Percentiles rank a stretch among this genome's conserved stretches.
Evolutionary conservation across 37 sponge, comb jelly and placozoan species (phyloP).

Genomic region (Beroe ovata): DNA sequence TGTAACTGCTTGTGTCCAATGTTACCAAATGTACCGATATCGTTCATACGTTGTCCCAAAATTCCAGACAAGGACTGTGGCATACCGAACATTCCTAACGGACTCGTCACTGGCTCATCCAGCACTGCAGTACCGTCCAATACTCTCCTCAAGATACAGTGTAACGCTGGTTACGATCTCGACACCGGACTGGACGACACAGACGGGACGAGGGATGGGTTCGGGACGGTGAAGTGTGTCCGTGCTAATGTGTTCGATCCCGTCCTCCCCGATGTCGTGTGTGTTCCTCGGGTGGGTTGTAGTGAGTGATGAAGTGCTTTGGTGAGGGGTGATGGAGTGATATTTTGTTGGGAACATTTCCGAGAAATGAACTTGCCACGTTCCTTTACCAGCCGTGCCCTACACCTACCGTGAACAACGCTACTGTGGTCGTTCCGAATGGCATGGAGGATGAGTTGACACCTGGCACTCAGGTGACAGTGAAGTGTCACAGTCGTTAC

Average conservation of each 20-base stretch:
- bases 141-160: background rate
- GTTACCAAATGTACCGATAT: too few species aligned
- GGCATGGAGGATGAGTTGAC: background rate
- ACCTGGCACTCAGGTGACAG: background rate
- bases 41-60: too few species aligned
- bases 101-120: background rate
- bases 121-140: background rate
- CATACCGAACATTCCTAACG: conserved; percentile 4
- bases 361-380: too few species aligned
- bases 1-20: too few species aligned
- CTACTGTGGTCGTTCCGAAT: background rate
- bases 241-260: background rate
- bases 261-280: background rate
- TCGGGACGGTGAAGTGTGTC: conserved; percentile 14
- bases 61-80: conserved; percentile 46
- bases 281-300: conserved; percentile 28
- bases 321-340: too few species aligned
- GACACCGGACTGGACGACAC: background rate
- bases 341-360: too few species aligned
- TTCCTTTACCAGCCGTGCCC: conserved; percentile 22
- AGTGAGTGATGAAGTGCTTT: too few species aligned
- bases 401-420: background rate
- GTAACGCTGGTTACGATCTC: background rate
- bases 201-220: background rate
- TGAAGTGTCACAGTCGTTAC: conserved; percentile 11